These are phyloP conservation scores for Pedetes capensis DNA, from an alignment of 2,113 vertebrate genomes.

Conservation along the genomic window DNA sequence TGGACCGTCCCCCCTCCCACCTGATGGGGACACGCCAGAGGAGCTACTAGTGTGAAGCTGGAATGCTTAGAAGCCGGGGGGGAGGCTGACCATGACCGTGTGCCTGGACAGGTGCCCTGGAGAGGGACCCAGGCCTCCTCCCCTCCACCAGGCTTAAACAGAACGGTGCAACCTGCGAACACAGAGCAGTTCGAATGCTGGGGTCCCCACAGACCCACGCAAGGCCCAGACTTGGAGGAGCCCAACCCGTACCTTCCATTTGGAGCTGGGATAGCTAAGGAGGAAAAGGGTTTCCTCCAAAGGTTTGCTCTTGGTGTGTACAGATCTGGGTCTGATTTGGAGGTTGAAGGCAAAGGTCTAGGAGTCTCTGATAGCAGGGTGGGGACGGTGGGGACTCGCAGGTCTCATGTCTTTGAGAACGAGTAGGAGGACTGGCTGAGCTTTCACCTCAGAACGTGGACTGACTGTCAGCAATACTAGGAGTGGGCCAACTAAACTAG, in stretches of 20 bases:
- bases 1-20: background rate
- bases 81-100: background rate
- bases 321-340: background rate
- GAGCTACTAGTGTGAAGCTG: background rate
- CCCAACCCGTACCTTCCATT: background rate
- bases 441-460: accelerated
- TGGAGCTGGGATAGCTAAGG: background rate
- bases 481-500: background rate
- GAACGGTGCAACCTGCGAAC: background rate
- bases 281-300: background rate
- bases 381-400: background rate
- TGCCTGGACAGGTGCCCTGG: background rate
- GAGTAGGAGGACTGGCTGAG: background rate
- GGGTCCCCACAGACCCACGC: background rate
- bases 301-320: background rate
- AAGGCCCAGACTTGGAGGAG: background rate
- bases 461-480: background rate
- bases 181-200: background rate
- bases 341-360: background rate
- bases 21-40: background rate
- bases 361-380: background rate
- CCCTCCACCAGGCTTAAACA: background rate
- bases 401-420: background rate
- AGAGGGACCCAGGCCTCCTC: background rate
- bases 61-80: background rate